Conservation (phyloP, 2,797 vertebrate genomes). For the Sebastes steindachneri region DNA sequence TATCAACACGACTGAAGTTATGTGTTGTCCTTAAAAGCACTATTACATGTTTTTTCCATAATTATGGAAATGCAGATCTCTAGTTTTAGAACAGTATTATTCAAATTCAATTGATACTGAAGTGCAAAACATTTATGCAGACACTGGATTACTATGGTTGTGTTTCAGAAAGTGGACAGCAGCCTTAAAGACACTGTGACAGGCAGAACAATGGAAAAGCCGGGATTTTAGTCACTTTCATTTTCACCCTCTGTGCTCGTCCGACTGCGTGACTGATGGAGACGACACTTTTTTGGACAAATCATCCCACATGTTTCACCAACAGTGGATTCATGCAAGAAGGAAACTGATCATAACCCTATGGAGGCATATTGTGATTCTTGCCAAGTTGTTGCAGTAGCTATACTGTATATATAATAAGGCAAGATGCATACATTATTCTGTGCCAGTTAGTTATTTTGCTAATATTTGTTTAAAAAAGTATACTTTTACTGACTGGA, state of each 20-base stretch:
- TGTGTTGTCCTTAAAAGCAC: neutral
- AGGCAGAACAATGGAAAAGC: conserved; percentile 41
- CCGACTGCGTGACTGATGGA: conserved; percentile 43
- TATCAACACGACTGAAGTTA: neutral
- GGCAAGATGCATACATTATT: neutral
- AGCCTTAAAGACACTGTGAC: conserved; percentile 12
- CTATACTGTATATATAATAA: neutral
- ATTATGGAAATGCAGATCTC: neutral
- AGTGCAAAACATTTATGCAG: conserved; percentile 11
- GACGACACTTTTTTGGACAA: conserved; percentile 29
- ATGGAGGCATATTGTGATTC: neutral
- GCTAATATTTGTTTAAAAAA: neutral
- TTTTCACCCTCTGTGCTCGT: conserved; percentile 23
- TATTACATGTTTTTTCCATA: neutral
- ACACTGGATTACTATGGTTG: conserved; percentile 34
- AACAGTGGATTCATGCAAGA: neutral
- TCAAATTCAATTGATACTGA: conserved; percentile 13
- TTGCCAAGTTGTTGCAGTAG: neutral
- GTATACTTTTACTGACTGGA: neutral
- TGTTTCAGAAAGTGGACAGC: conserved; percentile 35
- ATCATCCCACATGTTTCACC: conserved; percentile 10
- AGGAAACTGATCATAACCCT: neutral
- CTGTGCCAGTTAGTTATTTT: neutral
- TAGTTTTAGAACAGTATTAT: conserved; percentile 8
- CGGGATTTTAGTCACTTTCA: conserved; percentile 30